These are phyloP conservation scores for Himalopsyche kuldschensis DNA, from an alignment of 2,888 invertebrate species.

Conservation along the genomic window DNA sequence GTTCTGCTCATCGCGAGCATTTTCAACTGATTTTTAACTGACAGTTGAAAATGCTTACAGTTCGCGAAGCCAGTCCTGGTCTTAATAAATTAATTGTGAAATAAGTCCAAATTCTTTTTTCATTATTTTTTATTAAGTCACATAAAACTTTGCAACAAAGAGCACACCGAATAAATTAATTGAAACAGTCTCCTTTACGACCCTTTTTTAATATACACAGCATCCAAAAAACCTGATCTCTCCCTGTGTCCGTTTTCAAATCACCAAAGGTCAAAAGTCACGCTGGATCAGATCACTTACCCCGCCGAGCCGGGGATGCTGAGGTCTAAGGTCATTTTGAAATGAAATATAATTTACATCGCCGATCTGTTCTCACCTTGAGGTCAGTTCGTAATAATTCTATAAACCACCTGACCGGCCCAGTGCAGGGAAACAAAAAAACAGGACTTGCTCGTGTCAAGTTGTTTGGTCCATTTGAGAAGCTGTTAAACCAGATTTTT, in stretches of 20 bases:
- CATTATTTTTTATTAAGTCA: no score
- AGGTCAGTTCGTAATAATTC: background rate
- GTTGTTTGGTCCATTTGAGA: background rate
- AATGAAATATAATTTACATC: constrained; percentile 6
- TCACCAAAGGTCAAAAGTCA: constrained; percentile 8
- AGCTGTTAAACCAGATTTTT: background rate
- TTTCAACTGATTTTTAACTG: no score
- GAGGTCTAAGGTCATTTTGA: background rate
- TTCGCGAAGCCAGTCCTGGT: no score
- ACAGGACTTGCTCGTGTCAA: background rate
- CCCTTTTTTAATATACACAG: background rate
- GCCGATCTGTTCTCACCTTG: background rate
- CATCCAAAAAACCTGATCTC: constrained; percentile 5
- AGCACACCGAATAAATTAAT: no score
- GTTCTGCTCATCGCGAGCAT: no score
- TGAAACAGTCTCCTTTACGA: no score
- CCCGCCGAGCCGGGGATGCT: constrained; percentile 7
- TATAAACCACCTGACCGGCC: background rate
- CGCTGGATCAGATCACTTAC: constrained; percentile 5
- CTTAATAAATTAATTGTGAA: no score
- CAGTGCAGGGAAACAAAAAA: background rate
- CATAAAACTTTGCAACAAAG: no score
- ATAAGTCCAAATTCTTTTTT: no score
- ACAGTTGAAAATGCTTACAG: no score
- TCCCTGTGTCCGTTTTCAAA: constrained; percentile 3